Base-by-base conservation (phyloP, 2,113 vertebrate genomes). In the Alligator mississippiensis region DNA sequence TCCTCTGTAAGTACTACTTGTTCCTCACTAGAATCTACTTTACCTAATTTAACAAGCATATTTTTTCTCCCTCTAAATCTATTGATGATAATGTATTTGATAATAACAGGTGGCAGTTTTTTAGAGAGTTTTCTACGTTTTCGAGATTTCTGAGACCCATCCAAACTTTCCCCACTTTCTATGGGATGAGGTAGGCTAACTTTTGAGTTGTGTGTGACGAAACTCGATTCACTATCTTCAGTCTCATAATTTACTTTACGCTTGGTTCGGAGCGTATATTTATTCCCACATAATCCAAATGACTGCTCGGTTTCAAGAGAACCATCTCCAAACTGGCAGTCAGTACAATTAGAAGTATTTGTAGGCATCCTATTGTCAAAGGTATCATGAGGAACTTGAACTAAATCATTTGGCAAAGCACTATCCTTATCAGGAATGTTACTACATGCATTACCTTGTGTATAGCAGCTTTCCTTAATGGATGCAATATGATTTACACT, bases 11-110 rank as follows among this genome's bases (percentile, higher is more conserved):
- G 97, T 91, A 98, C 88, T 83, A 99, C 99, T 92, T 97, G 94
- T 95, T 98, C 98, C 95, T 99, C 98, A 93, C 98, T 98, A 87
- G 98, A 98, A 90, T 98, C 99, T 96, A 99, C 97, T 98, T 99
- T 99, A 62, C 98, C 98, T 97, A 99, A 97, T 94, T 99, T 99
- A 90, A 99, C 99, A 97, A 99, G 97, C 99, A 99, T 99, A 97
- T 99, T 99, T 97, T 99, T 99, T 96, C 99, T 98, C 80, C 99
- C 99, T 98, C 99, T 99, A 97, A 99, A 99, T 95, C 99, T 97
- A 97, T 99, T 99, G 95, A 99, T 99, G 88, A 99, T 99, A 94
- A 99, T 99, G 96, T 99, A 99, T 96, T 99, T 99, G 95, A 99
- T 99, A 94, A 99, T 99, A 92, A 99, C 98, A 68, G 99, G 99